Conservation (phyloP, 2,113 vertebrate genomes). For the Aix galericulata region DNA sequence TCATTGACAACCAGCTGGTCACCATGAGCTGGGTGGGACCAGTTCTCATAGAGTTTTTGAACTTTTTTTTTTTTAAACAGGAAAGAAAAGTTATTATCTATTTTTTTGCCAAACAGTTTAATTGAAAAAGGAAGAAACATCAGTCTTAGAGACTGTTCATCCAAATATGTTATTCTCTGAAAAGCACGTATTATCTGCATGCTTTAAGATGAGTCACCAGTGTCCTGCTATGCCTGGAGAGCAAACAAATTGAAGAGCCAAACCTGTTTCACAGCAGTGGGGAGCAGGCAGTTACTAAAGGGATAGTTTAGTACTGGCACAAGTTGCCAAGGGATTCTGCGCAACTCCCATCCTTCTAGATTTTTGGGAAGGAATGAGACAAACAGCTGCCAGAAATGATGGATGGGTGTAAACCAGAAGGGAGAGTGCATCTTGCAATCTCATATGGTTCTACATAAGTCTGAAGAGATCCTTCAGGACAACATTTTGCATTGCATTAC, state of each 20-base stretch:
- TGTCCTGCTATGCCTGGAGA: constrained; percentile 12
- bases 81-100: constrained; percentile 25
- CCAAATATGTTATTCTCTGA: constrained; percentile 36
- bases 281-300: not conserved
- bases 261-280: not conserved
- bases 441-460: not conserved
- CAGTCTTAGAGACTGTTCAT: constrained; percentile 50
- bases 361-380: not conserved
- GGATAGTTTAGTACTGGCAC: not conserved
- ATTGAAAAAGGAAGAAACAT: constrained; percentile 50
- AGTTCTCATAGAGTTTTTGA: constrained; percentile 11
- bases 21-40: not conserved
- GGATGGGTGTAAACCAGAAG: not conserved
- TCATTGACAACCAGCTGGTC: constrained; percentile 26
- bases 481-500: not conserved
- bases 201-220: constrained; percentile 36
- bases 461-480: not conserved
- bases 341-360: not conserved
- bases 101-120: constrained; percentile 56
- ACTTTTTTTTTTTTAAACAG: not conserved
- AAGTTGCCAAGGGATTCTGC: not conserved
- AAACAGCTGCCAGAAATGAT: not conserved
- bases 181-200: constrained; percentile 41
- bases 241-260: not conserved
- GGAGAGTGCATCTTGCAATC: not conserved